These are phyloP conservation scores for Brachionichthys hirsutus DNA, from an alignment of 2,113 vertebrate species.

Conservation along the genomic window DNA sequence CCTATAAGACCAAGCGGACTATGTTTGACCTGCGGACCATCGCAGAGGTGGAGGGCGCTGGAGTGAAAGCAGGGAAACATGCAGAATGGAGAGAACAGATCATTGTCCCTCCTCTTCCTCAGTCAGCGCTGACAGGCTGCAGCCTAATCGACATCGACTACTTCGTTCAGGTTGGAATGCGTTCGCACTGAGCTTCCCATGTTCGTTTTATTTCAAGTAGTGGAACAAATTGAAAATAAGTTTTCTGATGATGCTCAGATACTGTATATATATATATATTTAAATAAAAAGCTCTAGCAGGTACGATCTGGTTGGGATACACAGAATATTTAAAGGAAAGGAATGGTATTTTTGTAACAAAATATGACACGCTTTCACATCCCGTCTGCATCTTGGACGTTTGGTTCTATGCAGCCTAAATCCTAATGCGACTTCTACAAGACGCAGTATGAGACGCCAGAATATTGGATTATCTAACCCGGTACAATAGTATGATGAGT, in stretches of 20 bases:
- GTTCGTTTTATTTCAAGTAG: too few relatives aligned
- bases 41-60: constrained; percentile 89
- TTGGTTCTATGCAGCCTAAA: too few relatives aligned
- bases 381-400: too few relatives aligned
- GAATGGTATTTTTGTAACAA: background rate
- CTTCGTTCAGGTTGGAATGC: constrained; percentile 85
- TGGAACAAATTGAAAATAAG: too few relatives aligned
- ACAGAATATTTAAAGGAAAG: background rate
- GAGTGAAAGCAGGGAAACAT: constrained; percentile 90
- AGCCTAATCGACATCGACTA: constrained; percentile 95
- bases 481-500: too few relatives aligned
- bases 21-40: constrained; percentile 91
- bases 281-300: too few relatives aligned
- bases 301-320: background rate
- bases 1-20: constrained; percentile 89
- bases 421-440: too few relatives aligned
- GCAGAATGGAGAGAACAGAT: constrained; percentile 96
- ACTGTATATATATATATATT: too few relatives aligned
- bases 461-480: too few relatives aligned
- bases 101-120: constrained; percentile 91
- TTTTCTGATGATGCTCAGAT: too few relatives aligned
- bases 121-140: constrained; percentile 88
- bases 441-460: too few relatives aligned
- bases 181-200: background rate
- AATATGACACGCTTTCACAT: too few relatives aligned